Evolutionary conservation across 1,140 invertebrate genomes (phyloP).

Genomic region (Myzus persicae): DNA sequence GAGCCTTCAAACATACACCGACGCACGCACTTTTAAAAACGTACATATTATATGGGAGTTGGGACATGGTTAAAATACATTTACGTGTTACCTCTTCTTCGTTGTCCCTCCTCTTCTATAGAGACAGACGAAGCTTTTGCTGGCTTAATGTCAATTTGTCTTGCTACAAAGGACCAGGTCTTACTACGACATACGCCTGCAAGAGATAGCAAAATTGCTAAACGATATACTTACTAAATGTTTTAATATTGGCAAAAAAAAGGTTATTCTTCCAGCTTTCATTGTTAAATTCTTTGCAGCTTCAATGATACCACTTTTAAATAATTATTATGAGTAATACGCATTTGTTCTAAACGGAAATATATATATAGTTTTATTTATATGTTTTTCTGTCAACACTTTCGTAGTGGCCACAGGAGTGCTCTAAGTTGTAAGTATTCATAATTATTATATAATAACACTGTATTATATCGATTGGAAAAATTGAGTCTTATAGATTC

Average conservation of each 20-base stretch:
- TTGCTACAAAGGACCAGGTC: background rate
- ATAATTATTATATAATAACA: no score
- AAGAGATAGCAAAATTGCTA: background rate
- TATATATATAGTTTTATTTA: background rate
- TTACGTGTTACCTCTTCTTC: background rate
- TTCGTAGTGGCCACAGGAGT: no score
- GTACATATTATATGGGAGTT: background rate
- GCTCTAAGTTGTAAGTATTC: no score
- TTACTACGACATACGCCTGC: background rate
- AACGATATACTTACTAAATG: background rate
- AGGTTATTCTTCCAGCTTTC: background rate
- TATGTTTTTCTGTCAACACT: background rate
- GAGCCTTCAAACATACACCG: background rate
- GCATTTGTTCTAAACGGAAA: background rate
- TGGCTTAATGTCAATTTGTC: conserved; percentile 12
- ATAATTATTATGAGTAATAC: background rate
- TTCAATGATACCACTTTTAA: background rate
- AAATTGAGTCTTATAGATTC: no score
- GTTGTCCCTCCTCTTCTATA: background rate
- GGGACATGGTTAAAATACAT: background rate
- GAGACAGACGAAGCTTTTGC: background rate
- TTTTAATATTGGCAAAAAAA: background rate
- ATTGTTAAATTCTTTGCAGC: background rate
- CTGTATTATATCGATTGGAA: no score
- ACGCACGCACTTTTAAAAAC: background rate